Evolutionary conservation across 1,140 invertebrate species (phyloP).

Genomic region (Brachionus rotundiformis): DNA sequence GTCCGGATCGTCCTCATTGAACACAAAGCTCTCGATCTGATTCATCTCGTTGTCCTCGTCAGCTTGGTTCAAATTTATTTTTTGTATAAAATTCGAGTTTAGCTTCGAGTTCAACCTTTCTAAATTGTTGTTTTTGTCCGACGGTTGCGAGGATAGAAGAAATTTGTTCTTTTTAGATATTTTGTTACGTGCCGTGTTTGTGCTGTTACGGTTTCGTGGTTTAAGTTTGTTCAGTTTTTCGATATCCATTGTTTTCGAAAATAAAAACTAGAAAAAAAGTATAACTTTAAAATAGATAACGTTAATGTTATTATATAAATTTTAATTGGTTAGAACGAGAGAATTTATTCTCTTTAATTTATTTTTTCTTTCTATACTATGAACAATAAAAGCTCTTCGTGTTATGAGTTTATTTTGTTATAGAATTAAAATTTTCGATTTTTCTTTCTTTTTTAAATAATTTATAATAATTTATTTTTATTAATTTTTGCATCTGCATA

Average conservation of each 20-base stretch:
- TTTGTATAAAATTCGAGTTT: constrained; percentile 35
- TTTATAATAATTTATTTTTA: constrained; percentile 43
- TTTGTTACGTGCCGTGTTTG: neutral
- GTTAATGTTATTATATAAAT: constrained; percentile 46
- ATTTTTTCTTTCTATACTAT: neutral
- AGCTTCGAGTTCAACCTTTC: constrained; percentile 18
- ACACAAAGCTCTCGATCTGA: constrained; percentile 20
- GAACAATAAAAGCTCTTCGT: constrained; percentile 38
- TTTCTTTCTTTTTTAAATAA: constrained; percentile 26
- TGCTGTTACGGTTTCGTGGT: constrained; percentile 13
- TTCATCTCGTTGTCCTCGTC: neutral
- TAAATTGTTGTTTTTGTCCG: constrained; percentile 25
- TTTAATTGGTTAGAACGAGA: constrained; percentile 39
- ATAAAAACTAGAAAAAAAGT: neutral
- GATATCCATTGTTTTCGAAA: constrained; percentile 18
- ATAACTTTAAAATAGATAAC: constrained; percentile 34
- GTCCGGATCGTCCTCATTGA: neutral
- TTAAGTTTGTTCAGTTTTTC: constrained; percentile 31
- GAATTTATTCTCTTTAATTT: constrained; percentile 33
- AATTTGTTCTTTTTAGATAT: neutral
- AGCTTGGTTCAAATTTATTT: constrained; percentile 14
- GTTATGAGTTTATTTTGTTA: constrained; percentile 42
- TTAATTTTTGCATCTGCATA: neutral
- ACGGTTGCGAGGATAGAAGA: neutral
- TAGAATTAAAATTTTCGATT: constrained; percentile 32